Conservation (phyloP, 2,888 invertebrate species). For the Neoscelio sp. region DNA sequence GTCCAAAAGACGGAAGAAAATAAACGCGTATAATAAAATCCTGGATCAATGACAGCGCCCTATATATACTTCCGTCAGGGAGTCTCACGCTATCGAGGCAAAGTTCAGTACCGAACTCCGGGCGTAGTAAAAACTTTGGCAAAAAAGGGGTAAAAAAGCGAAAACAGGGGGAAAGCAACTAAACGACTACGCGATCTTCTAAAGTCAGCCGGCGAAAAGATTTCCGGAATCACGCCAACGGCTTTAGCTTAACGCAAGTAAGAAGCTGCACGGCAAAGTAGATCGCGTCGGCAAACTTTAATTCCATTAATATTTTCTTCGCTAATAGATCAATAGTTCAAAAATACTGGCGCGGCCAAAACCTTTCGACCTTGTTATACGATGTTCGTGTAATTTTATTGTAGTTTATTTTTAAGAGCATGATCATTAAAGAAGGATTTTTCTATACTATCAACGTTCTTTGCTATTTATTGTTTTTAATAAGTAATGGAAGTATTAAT, state of each 20-base stretch:
- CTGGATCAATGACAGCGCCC: slow-evolving; percentile 59
- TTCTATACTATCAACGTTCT: too few relatives aligned
- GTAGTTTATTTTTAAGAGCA: too few relatives aligned
- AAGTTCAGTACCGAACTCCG: slow-evolving; percentile 58
- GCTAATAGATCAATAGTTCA: slow-evolving; percentile 43
- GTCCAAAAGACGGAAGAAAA: slow-evolving; percentile 37
- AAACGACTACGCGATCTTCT: slow-evolving; percentile 66
- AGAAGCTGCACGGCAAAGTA: slow-evolving; percentile 58
- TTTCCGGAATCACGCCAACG: slow-evolving; percentile 69
- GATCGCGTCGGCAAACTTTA: slow-evolving; percentile 56
- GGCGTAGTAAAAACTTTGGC: slow-evolving; percentile 62
- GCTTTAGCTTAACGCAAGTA: slow-evolving; percentile 60
- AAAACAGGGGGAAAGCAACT: slow-evolving; percentile 56
- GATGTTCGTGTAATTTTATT: too few relatives aligned
- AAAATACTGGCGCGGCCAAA: background rate
- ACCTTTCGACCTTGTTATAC: slow-evolving; percentile 10
- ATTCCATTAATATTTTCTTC: slow-evolving; percentile 65
- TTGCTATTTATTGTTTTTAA: too few relatives aligned
- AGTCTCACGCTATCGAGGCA: slow-evolving; percentile 40
- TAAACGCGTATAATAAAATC: slow-evolving; percentile 65
- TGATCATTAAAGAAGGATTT: too few relatives aligned
- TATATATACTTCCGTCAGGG: slow-evolving; percentile 47
- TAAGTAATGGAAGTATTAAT: too few relatives aligned
- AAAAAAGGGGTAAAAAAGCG: slow-evolving; percentile 45
- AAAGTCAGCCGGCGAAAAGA: slow-evolving; percentile 65